Base-by-base conservation (phyloP, 2,113 vertebrate genomes). In the Eretmochelys imbricata region DNA sequence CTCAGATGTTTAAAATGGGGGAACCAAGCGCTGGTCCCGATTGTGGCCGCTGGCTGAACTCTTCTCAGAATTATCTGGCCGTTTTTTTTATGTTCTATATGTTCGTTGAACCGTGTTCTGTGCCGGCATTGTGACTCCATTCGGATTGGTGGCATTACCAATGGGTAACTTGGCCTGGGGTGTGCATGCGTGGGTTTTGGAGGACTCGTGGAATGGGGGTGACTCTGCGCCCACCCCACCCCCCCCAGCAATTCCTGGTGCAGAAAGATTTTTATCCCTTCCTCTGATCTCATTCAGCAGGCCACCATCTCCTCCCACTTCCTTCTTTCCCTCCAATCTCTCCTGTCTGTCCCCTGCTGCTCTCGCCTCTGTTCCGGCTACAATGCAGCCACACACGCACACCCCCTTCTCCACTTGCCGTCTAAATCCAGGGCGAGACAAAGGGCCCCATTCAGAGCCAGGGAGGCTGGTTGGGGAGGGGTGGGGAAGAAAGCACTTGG, bases 21-120 rank as follows among this genome's bases (percentile, higher is more conserved):
- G 65, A 72, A 2, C 35, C 17, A 9, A 10, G 19, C 6, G 31
- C 62, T 62, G 10, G 10, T 10, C 25, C 55, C 11, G 5, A 5
- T 13, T 12, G 57, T 62, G 31, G 31, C 31, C 31, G 31, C 62
- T 13, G 17, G 17, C 65, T 38, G 35, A 19, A 20, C 35, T 8
- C 35, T 8, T 5, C 35, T 72, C 35, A 1, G 9, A 72, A 3
- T 16, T n/a, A 4, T 20, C 2, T 4, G 9, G 65, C 35, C 19
- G 9, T 4, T 17, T 16, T 16, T 49, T 59, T 16, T 62, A 35
- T 35, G 29, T 62, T 62, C 11, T 27, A 62, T 5, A 2, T 27
- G 57, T 27, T 27, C 11, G 7, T 31, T 72, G 8, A 9, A 8
- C 5, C 8, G 4, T 20, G 17, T 38, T n/a, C 4, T n/a, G 65